Evolutionary conservation across 2,113 vertebrate genomes (phyloP).

Genomic region (Erythrocebus patas): DNA sequence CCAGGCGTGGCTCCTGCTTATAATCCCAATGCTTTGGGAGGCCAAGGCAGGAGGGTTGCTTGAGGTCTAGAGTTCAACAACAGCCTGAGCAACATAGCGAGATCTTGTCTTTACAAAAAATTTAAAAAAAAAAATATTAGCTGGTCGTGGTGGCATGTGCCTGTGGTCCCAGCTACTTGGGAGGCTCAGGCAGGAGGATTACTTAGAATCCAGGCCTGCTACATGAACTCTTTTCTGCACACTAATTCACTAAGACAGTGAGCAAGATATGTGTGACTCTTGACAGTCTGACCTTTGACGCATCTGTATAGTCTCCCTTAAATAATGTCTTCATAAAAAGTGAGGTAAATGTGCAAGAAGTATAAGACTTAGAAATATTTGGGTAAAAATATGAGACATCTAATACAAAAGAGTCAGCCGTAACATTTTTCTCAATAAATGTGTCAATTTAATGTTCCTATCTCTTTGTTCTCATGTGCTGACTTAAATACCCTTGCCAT

Average conservation of each 20-base stretch:
- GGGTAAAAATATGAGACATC: not conserved
- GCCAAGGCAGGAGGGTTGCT: no score
- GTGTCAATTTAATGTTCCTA: not conserved
- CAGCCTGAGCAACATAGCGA: no score
- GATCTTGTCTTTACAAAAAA: no score
- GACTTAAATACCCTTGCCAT: not conserved
- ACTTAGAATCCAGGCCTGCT: not conserved
- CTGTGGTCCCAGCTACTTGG: no score
- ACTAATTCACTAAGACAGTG: not conserved
- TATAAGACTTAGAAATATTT: not conserved
- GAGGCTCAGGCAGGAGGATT: no score
- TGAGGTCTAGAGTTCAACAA: no score
- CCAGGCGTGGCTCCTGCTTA: no score
- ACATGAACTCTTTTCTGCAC: not conserved
- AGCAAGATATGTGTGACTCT: not conserved
- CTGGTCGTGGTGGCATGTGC: no score
- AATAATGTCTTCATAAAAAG: not conserved
- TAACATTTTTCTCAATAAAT: not conserved
- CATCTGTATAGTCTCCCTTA: not conserved
- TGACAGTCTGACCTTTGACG: not conserved
- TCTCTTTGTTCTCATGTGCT: rapidly evolving
- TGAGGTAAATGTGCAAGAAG: not conserved
- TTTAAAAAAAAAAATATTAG: no score
- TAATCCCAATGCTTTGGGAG: no score
- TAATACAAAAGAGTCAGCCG: not conserved